A percentile compares a stretch with the other conserved stretches of the same genome.
phyloP scores from a whole-genome alignment of 2,888 invertebrate species.

The Maniola hyperantus region DNA sequence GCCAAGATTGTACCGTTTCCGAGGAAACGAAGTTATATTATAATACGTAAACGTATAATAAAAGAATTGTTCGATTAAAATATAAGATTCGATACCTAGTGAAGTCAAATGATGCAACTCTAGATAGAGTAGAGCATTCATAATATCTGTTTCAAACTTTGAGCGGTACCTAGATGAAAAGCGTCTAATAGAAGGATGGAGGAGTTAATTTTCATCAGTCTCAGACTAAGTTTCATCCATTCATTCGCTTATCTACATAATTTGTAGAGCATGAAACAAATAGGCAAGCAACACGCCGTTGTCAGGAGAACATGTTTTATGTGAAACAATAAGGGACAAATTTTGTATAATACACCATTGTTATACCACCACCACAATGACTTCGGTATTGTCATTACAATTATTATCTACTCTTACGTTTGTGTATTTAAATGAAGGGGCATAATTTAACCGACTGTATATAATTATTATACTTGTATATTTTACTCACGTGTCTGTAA shows the following conservation, averaged over 20 bases:
- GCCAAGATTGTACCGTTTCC: too few relatives aligned
- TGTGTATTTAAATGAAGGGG: constrained; percentile 33
- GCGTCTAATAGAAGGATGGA: constrained; percentile 64
- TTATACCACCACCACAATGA: constrained; percentile 62
- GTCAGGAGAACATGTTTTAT: constrained; percentile 74
- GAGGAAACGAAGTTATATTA: too few relatives aligned
- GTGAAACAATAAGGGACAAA: constrained; percentile 73
- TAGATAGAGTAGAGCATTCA: constrained; percentile 36
- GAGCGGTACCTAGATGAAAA: constrained; percentile 64
- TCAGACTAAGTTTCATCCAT: constrained; percentile 73
- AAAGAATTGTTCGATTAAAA: too few relatives aligned
- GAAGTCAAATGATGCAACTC: constrained; percentile 8
- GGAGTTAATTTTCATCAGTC: constrained; percentile 76
- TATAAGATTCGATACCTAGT: background rate
- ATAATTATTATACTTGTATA: background rate
- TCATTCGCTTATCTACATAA: constrained; percentile 79
- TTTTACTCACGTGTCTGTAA: background rate
- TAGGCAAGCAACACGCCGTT: constrained; percentile 68
- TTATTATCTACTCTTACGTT: constrained; percentile 53
- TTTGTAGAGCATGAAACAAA: constrained; percentile 76
- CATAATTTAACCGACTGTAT: constrained; percentile 11
- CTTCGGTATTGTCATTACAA: constrained; percentile 63
- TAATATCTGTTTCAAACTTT: constrained; percentile 68
- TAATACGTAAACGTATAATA: too few relatives aligned
- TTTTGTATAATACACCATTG: constrained; percentile 74